phyloP scores from a whole-genome alignment of 2,113 vertebrate species.

The Ivindomyrus marchei region DNA sequence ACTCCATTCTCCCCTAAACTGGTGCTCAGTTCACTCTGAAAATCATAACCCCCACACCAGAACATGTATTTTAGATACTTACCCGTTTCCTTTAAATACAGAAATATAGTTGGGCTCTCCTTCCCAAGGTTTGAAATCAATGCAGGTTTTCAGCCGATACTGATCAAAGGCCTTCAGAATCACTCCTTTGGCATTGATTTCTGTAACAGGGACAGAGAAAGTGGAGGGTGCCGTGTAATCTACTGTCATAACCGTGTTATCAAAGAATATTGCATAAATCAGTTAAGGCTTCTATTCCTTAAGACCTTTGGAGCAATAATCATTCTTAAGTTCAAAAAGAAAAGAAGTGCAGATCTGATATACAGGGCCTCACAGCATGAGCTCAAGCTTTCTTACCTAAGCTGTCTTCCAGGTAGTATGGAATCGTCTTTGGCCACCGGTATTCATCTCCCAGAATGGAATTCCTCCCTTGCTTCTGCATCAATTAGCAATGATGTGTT shows the following conservation, averaged over 20 bases:
- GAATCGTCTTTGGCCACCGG: conserved; percentile 77
- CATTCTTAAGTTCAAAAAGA: neutral
- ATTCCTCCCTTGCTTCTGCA: conserved; percentile 61
- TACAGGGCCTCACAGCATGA: neutral
- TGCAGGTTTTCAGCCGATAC: conserved; percentile 72
- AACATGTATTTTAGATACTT: neutral
- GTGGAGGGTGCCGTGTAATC: neutral
- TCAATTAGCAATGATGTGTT: neutral
- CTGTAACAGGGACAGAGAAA: neutral
- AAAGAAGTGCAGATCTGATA: neutral
- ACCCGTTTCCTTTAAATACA: conserved; percentile 68
- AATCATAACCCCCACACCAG: neutral
- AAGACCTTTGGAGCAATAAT: conserved; percentile 16
- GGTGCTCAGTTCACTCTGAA: neutral
- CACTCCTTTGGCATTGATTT: conserved; percentile 65
- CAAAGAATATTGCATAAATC: neutral
- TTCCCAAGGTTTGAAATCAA: conserved; percentile 72
- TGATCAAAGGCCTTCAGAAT: conserved; percentile 72
- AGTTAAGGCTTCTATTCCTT: neutral
- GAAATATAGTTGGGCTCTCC: conserved; percentile 52
- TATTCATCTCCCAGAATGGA: conserved; percentile 78
- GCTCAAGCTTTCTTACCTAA: conserved; percentile 59
- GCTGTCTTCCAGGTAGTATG: conserved; percentile 79
- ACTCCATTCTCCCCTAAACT: neutral
- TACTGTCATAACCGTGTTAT: neutral